Percentiles rank a stretch among this genome's conserved stretches.
These are phyloP conservation scores for Misgurnus mizolepis DNA, from an alignment of 2,113 vertebrate genomes.

Conservation along the genomic window DNA sequence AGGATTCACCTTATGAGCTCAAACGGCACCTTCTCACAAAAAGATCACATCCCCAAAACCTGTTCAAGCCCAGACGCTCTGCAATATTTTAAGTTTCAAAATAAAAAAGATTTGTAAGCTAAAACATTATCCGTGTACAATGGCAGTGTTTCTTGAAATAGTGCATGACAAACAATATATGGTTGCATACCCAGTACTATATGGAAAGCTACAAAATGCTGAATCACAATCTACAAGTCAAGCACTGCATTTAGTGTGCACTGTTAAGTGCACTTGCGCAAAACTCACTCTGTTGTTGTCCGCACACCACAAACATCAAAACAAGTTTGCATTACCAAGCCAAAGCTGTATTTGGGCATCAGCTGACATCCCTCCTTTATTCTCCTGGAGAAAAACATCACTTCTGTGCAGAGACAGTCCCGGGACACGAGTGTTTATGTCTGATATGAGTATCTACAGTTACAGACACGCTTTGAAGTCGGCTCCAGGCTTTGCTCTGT, in stretches of 20 bases:
- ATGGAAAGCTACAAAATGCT: too few species aligned
- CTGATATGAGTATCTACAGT: neutral
- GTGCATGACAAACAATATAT: neutral
- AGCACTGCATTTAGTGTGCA: neutral
- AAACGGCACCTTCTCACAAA: neutral
- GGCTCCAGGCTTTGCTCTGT: slow-evolving; percentile 5
- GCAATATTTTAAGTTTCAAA: neutral
- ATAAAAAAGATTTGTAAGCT: too few species aligned
- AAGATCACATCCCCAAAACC: neutral
- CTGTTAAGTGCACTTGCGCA: neutral
- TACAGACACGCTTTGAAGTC: slow-evolving; percentile 3
- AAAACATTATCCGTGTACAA: too few species aligned
- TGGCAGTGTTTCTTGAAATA: too few species aligned
- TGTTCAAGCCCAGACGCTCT: neutral
- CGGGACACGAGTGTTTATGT: neutral
- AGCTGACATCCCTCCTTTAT: slow-evolving; percentile 69
- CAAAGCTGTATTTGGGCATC: slow-evolving; percentile 73
- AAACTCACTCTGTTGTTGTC: neutral
- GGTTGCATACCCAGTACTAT: too few species aligned
- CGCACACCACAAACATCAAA: slow-evolving; percentile 21
- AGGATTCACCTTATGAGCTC: slow-evolving; percentile 30
- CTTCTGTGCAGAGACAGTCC: neutral
- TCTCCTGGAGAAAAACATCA: slow-evolving; percentile 68
- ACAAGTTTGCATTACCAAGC: slow-evolving; percentile 60
- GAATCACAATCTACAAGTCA: too few species aligned